Base-by-base conservation (phyloP, 2,888 invertebrate species). In the Germaria angustata region DNA sequence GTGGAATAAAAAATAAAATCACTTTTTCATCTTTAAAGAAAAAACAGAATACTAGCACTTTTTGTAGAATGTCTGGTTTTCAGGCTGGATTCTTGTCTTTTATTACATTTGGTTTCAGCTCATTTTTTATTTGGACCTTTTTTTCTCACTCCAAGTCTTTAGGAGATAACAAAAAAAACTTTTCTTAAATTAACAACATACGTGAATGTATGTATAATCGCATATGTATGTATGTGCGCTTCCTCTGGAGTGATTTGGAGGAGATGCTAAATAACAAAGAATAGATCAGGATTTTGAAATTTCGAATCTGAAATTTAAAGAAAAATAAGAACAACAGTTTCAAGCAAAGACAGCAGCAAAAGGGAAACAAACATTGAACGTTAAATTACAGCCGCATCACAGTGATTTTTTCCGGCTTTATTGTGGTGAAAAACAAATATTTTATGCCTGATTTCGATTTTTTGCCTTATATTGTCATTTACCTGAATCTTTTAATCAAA, bases 81-180 rank as follows among this genome's bases (percentile, higher is more conserved):
- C 44, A 66, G 24, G 65, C 66, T 66, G 46, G 28, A 41, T 59
- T 78, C 49, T 75, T 66, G 36, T 53, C 71, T 22, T 63, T 69
- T 55, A n/a, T n/a, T n/a, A 46, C 11, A 20, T 59, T 71, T 53
- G 69, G 49, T 71, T 80, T 59, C 24, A 57, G 65, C 63, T 49
- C 32, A 65, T 68, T 44, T 55, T n/a, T 63, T 39, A 34, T 59
- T 46, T 44, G 34, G 28, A 32, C 24, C 39, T 55, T 39, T 46
- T 36, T 41, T 66, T 53, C 20, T 63, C 13, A 20, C 39, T 68
- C 15, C 17, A 24, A 51, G 66, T 76, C 55, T 69, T 68, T 34
- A 49, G 39, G 11, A 73, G 68, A 76, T 65, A 82, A 71, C 53
- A 73, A 79, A 79, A 75, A 59, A 57, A 75, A 65, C 22, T 39